These are phyloP conservation scores for Calidris pygmaea DNA, from an alignment of 2,113 vertebrate genomes.

Conservation along the genomic window DNA sequence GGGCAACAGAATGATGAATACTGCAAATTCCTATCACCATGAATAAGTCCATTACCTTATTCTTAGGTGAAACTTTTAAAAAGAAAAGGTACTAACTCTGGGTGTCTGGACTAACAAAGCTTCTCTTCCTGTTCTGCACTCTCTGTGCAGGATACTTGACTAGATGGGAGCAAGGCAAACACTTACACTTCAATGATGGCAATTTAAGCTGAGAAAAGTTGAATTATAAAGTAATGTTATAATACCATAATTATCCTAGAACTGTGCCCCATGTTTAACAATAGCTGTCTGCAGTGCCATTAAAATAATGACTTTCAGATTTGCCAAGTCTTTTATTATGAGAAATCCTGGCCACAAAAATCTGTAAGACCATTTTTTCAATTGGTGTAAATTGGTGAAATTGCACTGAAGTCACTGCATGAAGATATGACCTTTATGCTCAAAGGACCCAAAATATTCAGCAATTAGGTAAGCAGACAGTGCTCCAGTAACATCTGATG, in stretches of 20 bases:
- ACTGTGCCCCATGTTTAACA: conserved; percentile 31
- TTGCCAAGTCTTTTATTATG: conserved; percentile 34
- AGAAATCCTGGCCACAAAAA: conserved; percentile 5
- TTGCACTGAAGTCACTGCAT: background rate
- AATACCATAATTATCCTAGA: conserved; percentile 7
- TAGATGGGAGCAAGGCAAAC: background rate
- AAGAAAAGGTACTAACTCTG: background rate
- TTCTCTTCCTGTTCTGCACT: background rate
- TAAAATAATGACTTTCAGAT: conserved; percentile 47
- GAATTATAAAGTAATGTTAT: conserved; percentile 23
- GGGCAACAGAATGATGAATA: background rate
- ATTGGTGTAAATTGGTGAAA: background rate
- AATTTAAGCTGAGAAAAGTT: conserved; percentile 21
- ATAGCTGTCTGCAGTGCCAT: conserved; percentile 29
- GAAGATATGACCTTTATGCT: conserved; percentile 14
- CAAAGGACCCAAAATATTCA: background rate
- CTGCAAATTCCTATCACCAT: background rate
- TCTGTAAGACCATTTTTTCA: background rate
- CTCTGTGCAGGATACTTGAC: background rate
- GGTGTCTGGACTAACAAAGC: background rate
- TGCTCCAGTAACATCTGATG: background rate
- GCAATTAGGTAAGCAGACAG: conserved; percentile 21
- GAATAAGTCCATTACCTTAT: background rate
- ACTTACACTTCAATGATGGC: background rate
- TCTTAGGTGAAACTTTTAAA: background rate